phyloP scores from a whole-genome alignment of 2,888 invertebrate species.

The Eudemis profundana region DNA sequence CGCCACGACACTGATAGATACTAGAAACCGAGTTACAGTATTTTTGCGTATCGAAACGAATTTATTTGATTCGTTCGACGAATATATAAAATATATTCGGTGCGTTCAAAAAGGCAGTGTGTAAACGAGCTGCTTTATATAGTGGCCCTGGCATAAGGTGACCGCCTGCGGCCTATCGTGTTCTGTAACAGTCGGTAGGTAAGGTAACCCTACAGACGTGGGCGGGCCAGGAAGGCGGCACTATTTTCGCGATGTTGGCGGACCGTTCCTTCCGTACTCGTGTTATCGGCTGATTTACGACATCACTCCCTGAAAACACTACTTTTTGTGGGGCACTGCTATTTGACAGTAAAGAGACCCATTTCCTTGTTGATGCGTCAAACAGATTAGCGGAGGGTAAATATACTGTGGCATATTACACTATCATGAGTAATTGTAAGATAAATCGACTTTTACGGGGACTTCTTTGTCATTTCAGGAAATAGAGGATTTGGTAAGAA shows the following conservation, averaged over 20 bases:
- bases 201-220: constrained; percentile 10
- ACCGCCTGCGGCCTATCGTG: background rate
- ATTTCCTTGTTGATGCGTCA: constrained; percentile 30
- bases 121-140: constrained; percentile 3
- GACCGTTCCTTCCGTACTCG: constrained; percentile 59
- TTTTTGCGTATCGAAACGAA: too few relatives aligned
- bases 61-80: too few relatives aligned
- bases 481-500: too few relatives aligned
- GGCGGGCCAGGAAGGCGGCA: constrained; percentile 52
- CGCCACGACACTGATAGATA: too few relatives aligned
- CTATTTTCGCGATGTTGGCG: constrained; percentile 58
- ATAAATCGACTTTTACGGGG: background rate
- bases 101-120: too few relatives aligned
- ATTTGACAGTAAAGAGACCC: constrained; percentile 26
- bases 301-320: constrained; percentile 59
- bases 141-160: background rate
- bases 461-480: too few relatives aligned
- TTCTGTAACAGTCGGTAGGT: background rate
- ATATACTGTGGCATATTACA: background rate
- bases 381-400: constrained; percentile 13
- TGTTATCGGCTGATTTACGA: constrained; percentile 71
- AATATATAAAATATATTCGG: too few relatives aligned
- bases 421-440: constrained; percentile 3
- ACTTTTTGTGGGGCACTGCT: constrained; percentile 55
- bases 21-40: too few relatives aligned